Evolutionary conservation across 2,888 invertebrate genomes (phyloP), one percentile per base, ranked within the genome.

Genomic region (Timema podura): DNA sequence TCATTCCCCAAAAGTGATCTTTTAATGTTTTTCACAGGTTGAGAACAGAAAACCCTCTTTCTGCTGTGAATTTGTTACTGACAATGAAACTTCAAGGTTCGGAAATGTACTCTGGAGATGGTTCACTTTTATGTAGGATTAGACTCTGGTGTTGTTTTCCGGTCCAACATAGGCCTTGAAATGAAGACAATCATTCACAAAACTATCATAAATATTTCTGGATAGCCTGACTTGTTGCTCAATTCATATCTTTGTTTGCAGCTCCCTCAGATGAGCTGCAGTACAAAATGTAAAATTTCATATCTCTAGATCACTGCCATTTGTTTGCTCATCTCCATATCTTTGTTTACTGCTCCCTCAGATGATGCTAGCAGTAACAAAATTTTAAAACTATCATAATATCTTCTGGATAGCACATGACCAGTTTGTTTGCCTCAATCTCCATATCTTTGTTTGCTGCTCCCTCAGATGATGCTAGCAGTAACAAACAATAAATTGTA

Each of bases 121-220:
- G 54, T 54, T 6, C 54, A 15, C 5, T 54, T 54, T 54, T 54
- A 54, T 54, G 0, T 8, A 54, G 6, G 54, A 54, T 2, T 54
- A 54, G 9, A 54, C 54, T 54, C 54, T 54, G n/a, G 54, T 11
- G 16, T 54, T 54, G 11, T 54, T 54, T 54, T 54, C 54, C 54
- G 6, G n/a, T 54, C 16, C 13, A 54, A 10, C 9, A 15, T 54
- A 7, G 16, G 54, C 5, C n/a, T 54, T 15, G 54, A n/a, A 5
- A n/a, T 54, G 3, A 16, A 54, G 15, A 10, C 7, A 13, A 5
- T 54, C n/a, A 16, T 54, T 54, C 16, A 7, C 54, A 5, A 30
- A 30, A 30, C 30, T 30, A 30, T 30, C 30, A 30, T 30, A 1
- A 30, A 30, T 30, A 30, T 30, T 30, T 30, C 30, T 30, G 30